Evolutionary conservation across 2,888 invertebrate species (phyloP).

Genomic region (Helicoverpa assulta): DNA sequence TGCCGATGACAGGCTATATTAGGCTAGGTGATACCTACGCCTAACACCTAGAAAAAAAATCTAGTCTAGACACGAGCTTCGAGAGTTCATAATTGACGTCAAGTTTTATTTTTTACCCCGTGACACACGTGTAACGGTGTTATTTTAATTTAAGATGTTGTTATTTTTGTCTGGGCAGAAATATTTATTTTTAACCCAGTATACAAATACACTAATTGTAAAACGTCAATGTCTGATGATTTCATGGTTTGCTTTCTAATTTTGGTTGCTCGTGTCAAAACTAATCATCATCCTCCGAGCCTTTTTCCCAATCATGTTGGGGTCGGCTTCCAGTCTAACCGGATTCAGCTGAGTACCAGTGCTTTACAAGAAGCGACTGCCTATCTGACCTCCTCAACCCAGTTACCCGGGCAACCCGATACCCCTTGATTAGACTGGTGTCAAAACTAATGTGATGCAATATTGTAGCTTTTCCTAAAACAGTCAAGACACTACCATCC

Average conservation of each 20-base stretch:
- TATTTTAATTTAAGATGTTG: conserved; percentile 43
- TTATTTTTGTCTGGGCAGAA: conserved; percentile 45
- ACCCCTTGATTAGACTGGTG: too few species aligned
- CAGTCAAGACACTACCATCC: too few species aligned
- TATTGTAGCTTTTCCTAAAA: background rate
- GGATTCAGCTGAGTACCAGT: too few species aligned
- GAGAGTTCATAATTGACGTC: conserved; percentile 51
- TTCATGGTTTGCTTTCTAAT: conserved; percentile 3
- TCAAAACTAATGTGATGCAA: conserved; percentile 14
- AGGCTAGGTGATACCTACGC: background rate
- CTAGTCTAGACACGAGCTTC: conserved; percentile 6
- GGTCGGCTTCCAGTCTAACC: too few species aligned
- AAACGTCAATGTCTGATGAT: conserved; percentile 24
- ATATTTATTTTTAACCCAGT: conserved; percentile 24
- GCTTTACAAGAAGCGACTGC: too few species aligned
- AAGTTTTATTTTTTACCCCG: conserved; percentile 28
- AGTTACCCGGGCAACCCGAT: too few species aligned
- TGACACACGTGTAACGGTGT: conserved; percentile 27
- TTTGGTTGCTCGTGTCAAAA: conserved; percentile 8
- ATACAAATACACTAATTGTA: conserved; percentile 26
- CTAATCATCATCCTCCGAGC: too few species aligned
- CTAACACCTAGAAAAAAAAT: conserved; percentile 1
- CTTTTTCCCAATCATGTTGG: too few species aligned
- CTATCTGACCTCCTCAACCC: too few species aligned
- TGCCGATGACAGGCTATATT: too few species aligned